Conservation (phyloP, 2,888 invertebrate species). For the Hemistola chrysoprasaria region DNA sequence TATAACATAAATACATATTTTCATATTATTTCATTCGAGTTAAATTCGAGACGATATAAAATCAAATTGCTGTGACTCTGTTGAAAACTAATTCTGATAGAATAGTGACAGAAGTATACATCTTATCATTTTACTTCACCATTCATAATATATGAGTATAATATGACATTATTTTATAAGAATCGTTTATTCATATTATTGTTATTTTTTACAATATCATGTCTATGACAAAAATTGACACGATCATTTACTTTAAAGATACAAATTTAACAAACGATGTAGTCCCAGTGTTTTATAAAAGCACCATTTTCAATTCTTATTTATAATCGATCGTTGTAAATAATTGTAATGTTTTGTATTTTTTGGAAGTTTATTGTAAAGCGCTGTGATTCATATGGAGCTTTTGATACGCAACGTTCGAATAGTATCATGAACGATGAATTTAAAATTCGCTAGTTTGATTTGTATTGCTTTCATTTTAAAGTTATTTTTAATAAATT, state of each 20-base stretch:
- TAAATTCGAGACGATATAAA: no score
- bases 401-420: conserved; percentile 23
- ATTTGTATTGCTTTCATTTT: conserved; percentile 50
- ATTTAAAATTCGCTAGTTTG: conserved; percentile 39
- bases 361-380: conserved; percentile 27
- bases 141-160: conserved; percentile 6
- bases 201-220: conserved; percentile 1
- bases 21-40: no score
- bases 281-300: no score
- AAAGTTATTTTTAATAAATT: conserved; percentile 56
- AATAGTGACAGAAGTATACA: no score
- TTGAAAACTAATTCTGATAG: no score
- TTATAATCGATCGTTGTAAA: conserved; percentile 37
- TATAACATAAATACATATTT: no score
- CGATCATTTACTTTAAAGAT: background rate
- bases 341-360: conserved; percentile 39
- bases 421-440: conserved; percentile 25
- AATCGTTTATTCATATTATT: conserved; percentile 19
- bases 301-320: conserved; percentile 10
- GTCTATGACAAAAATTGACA: conserved; percentile 7
- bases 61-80: no score
- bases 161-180: conserved; percentile 47
- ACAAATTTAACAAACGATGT: no score
- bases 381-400: conserved; percentile 43
- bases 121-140: no score